Conservation (phyloP, 2,888 invertebrate genomes). For the Ganaspis brasiliensis region DNA sequence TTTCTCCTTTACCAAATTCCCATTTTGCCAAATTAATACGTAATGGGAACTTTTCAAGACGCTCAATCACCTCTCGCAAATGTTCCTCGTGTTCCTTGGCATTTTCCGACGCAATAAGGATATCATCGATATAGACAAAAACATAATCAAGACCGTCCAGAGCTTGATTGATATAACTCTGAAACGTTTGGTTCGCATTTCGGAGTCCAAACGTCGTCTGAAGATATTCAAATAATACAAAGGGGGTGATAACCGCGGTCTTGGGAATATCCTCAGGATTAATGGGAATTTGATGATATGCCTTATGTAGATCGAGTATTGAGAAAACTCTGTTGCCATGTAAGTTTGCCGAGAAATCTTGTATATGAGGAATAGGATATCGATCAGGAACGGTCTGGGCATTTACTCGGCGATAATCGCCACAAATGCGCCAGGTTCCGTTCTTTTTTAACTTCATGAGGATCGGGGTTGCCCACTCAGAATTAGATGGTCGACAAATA, state of each 20-base stretch:
- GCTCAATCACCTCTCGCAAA: slow-evolving; percentile 1
- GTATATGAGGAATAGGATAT: slow-evolving; percentile 26
- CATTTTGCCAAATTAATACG: slow-evolving; percentile 49
- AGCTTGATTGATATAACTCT: not conserved
- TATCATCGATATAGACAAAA: too few species aligned
- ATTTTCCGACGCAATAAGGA: too few species aligned
- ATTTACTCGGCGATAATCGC: slow-evolving; percentile 47
- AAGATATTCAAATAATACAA: too few species aligned
- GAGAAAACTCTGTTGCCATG: not conserved
- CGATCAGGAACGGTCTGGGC: slow-evolving; percentile 42
- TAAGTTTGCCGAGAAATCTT: not conserved
- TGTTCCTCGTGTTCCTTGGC: slow-evolving; percentile 48
- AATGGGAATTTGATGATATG: too few species aligned
- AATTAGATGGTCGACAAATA: slow-evolving; percentile 78
- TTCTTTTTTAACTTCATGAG: slow-evolving; percentile 68
- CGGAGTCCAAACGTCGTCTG: too few species aligned
- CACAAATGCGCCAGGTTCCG: too few species aligned
- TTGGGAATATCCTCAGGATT: too few species aligned
- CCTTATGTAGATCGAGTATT: not conserved
- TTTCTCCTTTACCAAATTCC: slow-evolving; percentile 28
- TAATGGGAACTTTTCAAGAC: slow-evolving; percentile 19
- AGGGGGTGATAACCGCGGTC: slow-evolving; percentile 49
- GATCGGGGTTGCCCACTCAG: slow-evolving; percentile 68
- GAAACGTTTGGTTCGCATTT: slow-evolving; percentile 47
- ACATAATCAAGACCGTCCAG: slow-evolving; percentile 38